Evolutionary conservation across 2,113 vertebrate species (phyloP), one percentile per base, ranked within the genome.

Genomic region (Podarcis muralis): DNA sequence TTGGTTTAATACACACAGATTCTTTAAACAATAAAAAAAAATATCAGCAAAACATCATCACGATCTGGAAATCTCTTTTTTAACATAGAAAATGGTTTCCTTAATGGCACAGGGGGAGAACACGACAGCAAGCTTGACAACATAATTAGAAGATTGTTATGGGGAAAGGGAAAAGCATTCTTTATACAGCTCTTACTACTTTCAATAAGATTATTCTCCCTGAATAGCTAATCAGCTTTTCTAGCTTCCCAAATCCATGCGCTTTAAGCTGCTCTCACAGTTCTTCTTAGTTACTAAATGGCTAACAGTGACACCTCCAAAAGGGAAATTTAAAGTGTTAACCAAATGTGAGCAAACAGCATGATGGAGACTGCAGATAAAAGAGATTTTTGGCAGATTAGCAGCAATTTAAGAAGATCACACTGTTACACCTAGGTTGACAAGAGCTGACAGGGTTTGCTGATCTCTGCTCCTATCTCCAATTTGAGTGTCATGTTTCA

Each of bases 111-210:
- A 95, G 96, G 95, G 93, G 94, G 95, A 96, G 95, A 95, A 95
- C 95, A 93, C 96, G 94, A 95, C 96, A 94, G 96, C 93, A 92
- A 95, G 94, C 95, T 93, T 97, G 97, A 97, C 97, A 97, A 96
- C 96, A 96, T 98, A 97, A 98, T 98, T 97, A 97, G 97, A 96
- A 97, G 97, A 97, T 94, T 97, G 96, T 97, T 96, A 94, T 87
- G 82, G 94, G 95, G 95, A 95, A 95, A 95, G 95, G 96, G 95
- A 96, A 95, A 95, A 95, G 97, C 95, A 93, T 95, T 96, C 97
- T 97, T 95, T 95, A 93, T 93, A 92, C 95, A 92, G 96, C 96
- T 94, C 96, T 94, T 95, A 92, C 96, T 92, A 96, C 95, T 95
- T 96, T 94, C 96, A 96, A 94, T 96, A 96, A 97, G 97, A 97